phyloP scores from a whole-genome alignment of 2,113 vertebrate genomes.

The Odocoileus virginianus region DNA sequence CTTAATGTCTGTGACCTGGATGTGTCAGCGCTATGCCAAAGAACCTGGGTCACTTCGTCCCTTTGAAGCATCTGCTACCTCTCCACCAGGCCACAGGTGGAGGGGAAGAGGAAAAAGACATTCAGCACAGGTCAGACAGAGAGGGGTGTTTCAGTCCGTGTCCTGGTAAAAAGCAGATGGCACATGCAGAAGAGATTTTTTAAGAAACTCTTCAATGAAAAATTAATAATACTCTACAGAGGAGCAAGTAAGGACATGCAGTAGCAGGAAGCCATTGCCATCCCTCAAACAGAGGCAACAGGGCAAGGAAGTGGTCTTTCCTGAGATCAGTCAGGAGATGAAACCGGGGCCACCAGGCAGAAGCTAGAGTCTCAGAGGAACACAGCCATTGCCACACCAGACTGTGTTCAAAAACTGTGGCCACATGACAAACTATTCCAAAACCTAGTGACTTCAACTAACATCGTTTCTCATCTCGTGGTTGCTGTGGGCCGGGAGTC shows the following conservation, averaged over 20 bases:
- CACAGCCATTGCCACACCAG: background rate
- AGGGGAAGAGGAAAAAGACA: background rate
- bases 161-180: background rate
- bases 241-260: background rate
- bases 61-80: background rate
- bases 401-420: background rate
- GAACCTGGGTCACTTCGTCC: background rate
- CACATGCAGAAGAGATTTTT: background rate
- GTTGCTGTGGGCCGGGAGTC: background rate
- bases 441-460: background rate
- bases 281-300: background rate
- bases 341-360: background rate
- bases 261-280: background rate
- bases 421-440: background rate
- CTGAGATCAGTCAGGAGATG: background rate
- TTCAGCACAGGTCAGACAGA: background rate
- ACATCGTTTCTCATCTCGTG: background rate
- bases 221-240: background rate
- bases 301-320: background rate
- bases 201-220: background rate
- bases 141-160: background rate
- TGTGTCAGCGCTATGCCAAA: background rate
- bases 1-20: background rate
- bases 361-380: background rate
- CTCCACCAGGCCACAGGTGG: background rate